phyloP scores from a whole-genome alignment of 2,113 vertebrate species.

The Strigops habroptila region DNA sequence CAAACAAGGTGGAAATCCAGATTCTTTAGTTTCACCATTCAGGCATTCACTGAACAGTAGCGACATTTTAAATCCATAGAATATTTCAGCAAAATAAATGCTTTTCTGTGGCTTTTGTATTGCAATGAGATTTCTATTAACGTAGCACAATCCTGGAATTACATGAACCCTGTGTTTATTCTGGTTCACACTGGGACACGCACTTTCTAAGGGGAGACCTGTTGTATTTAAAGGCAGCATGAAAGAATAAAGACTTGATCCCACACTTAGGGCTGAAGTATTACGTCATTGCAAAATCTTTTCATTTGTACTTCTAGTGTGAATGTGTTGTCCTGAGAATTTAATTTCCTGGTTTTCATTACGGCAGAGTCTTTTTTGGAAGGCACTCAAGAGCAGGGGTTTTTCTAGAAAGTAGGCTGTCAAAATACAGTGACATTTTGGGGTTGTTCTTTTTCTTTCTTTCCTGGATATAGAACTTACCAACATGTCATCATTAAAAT shows the following conservation, averaged over 20 bases:
- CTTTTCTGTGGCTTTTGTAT: not conserved
- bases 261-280: not conserved
- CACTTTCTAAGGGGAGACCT: not conserved
- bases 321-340: slow-evolving; percentile 6
- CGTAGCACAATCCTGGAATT: not conserved
- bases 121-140: slow-evolving; percentile 14
- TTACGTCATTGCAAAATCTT: slow-evolving; percentile 22
- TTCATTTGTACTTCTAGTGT: not conserved
- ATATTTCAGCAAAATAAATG: not conserved
- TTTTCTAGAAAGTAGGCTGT: not conserved
- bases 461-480: not conserved
- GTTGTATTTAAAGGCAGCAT: not conserved
- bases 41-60: not conserved
- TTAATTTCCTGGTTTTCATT: slow-evolving; percentile 41
- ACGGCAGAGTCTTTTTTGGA: slow-evolving; percentile 26
- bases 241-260: not conserved
- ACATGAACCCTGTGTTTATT: not conserved
- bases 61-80: not conserved
- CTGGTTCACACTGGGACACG: not conserved
- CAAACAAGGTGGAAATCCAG: not conserved
- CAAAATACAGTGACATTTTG: not conserved
- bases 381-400: not conserved
- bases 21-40: not conserved
- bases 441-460: not conserved
- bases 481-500: not conserved